A percentile compares a stretch with the other conserved stretches of the same genome.
Evolutionary conservation across 2,888 invertebrate species (phyloP).

Genomic region (Diarsia dahlii): DNA sequence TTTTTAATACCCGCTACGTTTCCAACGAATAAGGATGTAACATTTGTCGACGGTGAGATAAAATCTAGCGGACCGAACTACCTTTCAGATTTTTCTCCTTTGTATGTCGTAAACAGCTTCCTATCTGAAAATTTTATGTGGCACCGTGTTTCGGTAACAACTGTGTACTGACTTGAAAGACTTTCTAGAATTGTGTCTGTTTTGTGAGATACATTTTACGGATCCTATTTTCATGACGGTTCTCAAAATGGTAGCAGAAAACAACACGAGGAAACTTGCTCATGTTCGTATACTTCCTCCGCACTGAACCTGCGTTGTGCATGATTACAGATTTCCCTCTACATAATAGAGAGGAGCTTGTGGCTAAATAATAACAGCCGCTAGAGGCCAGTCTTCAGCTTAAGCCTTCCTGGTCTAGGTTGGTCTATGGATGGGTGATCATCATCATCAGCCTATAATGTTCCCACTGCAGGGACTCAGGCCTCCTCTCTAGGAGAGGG

Average conservation of each 20-base stretch:
- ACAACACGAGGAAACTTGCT: not conserved
- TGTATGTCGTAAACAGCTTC: constrained; percentile 48
- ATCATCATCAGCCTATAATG: too few relatives aligned
- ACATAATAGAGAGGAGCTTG: not conserved
- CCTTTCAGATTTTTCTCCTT: constrained; percentile 52
- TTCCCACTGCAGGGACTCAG: too few relatives aligned
- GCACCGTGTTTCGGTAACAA: constrained; percentile 23
- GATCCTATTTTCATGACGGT: not conserved
- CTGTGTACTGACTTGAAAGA: constrained; percentile 5
- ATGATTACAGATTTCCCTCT: not conserved
- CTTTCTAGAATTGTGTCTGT: constrained; percentile 3
- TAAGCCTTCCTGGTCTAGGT: too few relatives aligned
- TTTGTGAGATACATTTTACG: constrained; percentile 9
- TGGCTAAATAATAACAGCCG: too few relatives aligned
- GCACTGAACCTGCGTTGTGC: not conserved
- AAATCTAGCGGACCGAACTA: constrained; percentile 48
- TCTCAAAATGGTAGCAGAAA: not conserved
- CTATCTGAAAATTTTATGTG: constrained; percentile 47
- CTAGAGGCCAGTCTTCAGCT: too few relatives aligned
- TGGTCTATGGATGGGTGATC: too few relatives aligned
- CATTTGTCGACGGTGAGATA: constrained; percentile 57
- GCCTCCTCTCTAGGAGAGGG: too few relatives aligned
- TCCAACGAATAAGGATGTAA: constrained; percentile 36
- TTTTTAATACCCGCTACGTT: constrained; percentile 45
- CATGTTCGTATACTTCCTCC: not conserved